These are phyloP conservation scores for Drosophila yooni DNA, from an alignment of 2,888 invertebrate species.

Conservation along the genomic window DNA sequence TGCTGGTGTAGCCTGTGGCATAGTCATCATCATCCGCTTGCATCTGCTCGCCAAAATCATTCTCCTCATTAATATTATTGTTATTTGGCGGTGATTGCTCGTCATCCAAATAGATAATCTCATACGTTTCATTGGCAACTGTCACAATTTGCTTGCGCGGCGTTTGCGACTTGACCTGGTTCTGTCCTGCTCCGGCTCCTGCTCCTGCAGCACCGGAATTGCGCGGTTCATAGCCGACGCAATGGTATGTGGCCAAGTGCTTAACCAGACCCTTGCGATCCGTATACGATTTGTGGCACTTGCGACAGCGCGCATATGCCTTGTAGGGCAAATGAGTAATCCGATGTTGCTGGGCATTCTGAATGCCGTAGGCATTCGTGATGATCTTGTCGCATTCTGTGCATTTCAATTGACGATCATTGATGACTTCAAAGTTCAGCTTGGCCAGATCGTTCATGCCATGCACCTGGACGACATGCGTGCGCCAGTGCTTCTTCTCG, in stretches of 20 bases:
- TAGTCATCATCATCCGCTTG: constrained; percentile 69
- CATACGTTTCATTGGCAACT: constrained; percentile 76
- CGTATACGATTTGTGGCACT: constrained; percentile 80
- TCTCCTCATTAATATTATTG: constrained; percentile 63
- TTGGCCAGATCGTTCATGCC: constrained; percentile 77
- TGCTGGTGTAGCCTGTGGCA: constrained; percentile 4
- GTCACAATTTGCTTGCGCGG: constrained; percentile 80
- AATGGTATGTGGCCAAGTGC: constrained; percentile 78
- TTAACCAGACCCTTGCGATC: constrained; percentile 82
- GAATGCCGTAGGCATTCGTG: constrained; percentile 82
- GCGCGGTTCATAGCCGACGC: constrained; percentile 55
- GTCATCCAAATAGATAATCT: constrained; percentile 80
- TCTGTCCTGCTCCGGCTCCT: not conserved
- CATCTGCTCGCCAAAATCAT: constrained; percentile 73
- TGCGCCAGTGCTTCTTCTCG: constrained; percentile 81
- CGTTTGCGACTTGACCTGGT: constrained; percentile 16
- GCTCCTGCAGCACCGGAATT: constrained; percentile 19
- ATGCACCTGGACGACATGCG: constrained; percentile 77
- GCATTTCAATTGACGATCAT: constrained; percentile 79
- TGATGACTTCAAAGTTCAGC: constrained; percentile 77
- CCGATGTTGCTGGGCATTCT: constrained; percentile 82
- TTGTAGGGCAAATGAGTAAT: constrained; percentile 81
- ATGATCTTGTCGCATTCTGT: constrained; percentile 81
- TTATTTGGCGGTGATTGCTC: constrained; percentile 39
- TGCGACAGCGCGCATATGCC: constrained; percentile 79